Base-by-base conservation (phyloP, 2,888 invertebrate genomes). In the Griposia aprilina region DNA sequence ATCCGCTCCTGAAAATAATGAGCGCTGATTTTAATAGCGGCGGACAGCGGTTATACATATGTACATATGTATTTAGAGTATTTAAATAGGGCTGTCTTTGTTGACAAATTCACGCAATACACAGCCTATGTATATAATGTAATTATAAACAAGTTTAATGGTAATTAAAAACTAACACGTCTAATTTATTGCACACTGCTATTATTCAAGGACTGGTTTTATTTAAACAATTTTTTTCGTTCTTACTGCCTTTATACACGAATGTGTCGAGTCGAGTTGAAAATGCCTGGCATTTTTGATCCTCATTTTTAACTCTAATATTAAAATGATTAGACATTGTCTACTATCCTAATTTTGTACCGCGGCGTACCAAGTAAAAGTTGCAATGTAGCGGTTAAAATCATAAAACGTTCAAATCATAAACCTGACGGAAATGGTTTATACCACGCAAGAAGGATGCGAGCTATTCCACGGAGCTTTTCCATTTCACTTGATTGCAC, bases 401-500 rank as follows among this genome's bases (percentile, higher is more conserved):
- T 93, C 93, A 92, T 94, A 94, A 94, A 94, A 90, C 91, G 93
- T 91, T 91, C 91, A 92, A 92, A 93, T 90, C 91, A 91, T 93
- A 93, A 93, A 92, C 90, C 91, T 87, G 88, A 83, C 86, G 87
- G 89, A 91, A 94, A 95, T 94, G 91, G 93, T 94, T 94, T 93
- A 94, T 90, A 91, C 82, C 95, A 96, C 94, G 94, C 95, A 90
- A 92, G 90, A 91, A 93, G 91, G 93, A 94, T 93, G 92, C 89
- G 90, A 91, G 91, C 89, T 87, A 91, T 93, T 92, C 90, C 90
- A 88, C 89, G 86, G 88, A 91, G 90, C 90, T 89, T 90, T 90
- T 89, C 92, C 93, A 93, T 94, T 95, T 88, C 91, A 90, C 90
- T 93, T 94, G 94, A 96, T 95, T 94, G 94, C 94, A 92, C 92